Conservation (phyloP, 2,113 vertebrate species). For the Fukomys damarensis region DNA sequence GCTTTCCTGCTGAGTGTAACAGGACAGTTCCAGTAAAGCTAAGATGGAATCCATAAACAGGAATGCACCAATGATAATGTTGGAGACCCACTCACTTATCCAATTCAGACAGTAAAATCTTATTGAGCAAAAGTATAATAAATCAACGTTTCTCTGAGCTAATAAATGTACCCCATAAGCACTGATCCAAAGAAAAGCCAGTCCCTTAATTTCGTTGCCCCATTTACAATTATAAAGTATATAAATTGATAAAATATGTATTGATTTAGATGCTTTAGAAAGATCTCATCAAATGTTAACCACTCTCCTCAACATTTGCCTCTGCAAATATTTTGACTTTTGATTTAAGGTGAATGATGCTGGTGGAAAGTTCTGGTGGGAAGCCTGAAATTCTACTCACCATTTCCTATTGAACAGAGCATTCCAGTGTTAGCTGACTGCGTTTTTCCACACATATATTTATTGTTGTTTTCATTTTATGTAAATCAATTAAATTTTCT, state of each 20-base stretch:
- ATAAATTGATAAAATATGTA: neutral
- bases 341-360: neutral
- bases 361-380: neutral
- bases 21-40: neutral
- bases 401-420: neutral
- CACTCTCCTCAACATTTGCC: neutral
- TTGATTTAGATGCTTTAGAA: neutral
- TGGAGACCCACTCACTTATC: neutral
- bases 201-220: neutral
- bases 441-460: neutral
- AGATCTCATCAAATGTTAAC: neutral
- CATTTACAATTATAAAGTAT: neutral
- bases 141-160: neutral
- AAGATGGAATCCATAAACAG: neutral
- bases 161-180: neutral
- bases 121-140: neutral
- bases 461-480: neutral
- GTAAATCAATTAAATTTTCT: neutral
- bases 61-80: neutral
- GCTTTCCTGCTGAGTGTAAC: neutral
- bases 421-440: neutral
- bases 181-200: neutral
- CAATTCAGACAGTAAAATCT: neutral
- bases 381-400: neutral
- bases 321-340: neutral